These are phyloP conservation scores for Clunio marinus DNA, from an alignment of 2,888 invertebrate species.

Conservation along the genomic window DNA sequence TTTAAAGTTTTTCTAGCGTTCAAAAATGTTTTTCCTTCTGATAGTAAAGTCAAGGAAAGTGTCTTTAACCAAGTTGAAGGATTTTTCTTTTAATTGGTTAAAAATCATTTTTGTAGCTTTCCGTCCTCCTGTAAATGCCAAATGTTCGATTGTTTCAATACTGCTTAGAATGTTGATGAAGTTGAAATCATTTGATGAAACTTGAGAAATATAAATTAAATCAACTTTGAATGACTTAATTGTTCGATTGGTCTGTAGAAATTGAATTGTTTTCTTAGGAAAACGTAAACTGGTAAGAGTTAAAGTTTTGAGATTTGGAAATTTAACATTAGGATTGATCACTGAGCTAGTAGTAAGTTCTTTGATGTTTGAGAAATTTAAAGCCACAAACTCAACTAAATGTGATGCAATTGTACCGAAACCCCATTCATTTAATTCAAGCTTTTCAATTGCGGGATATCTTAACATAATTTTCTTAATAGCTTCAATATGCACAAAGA, in stretches of 20 bases:
- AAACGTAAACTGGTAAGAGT: background rate
- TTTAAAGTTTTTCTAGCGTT: background rate
- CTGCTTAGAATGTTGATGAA: background rate
- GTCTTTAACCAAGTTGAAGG: background rate
- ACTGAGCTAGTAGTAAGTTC: background rate
- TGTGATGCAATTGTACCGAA: background rate
- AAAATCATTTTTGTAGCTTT: background rate
- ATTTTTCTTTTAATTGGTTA: background rate
- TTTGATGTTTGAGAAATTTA: background rate
- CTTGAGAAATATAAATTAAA: constrained; percentile 17
- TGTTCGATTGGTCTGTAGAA: background rate
- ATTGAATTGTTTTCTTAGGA: background rate
- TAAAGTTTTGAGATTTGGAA: background rate
- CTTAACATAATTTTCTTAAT: constrained; percentile 7
- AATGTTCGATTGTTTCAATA: constrained; percentile 3
- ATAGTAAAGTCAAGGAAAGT: too few species aligned
- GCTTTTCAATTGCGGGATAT: constrained; percentile 18
- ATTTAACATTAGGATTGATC: background rate
- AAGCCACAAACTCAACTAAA: background rate
- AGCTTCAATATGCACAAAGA: constrained; percentile 11
- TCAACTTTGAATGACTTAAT: constrained; percentile 19
- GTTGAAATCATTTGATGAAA: background rate
- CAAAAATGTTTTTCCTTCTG: background rate
- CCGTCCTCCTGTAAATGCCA: background rate
- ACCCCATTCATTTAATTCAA: constrained; percentile 30